These are phyloP conservation scores for Pachypanchax playfairii DNA, from an alignment of 2,113 vertebrate genomes.

Conservation along the genomic window DNA sequence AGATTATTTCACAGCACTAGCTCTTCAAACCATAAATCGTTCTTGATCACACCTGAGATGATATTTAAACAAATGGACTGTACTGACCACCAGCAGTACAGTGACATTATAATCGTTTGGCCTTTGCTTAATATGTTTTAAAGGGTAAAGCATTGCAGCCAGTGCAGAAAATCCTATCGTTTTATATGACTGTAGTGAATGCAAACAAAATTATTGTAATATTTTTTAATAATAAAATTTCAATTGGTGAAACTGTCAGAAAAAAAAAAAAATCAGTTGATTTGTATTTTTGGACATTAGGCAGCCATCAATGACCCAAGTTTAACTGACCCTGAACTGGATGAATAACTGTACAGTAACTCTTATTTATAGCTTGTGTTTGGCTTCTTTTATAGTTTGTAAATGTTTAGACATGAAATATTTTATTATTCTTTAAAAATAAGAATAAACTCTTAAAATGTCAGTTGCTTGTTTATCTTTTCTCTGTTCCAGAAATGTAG, in stretches of 20 bases:
- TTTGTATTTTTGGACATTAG: background rate
- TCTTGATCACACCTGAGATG: constrained; percentile 64
- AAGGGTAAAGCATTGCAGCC: constrained; percentile 59
- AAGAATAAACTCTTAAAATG: too few relatives aligned
- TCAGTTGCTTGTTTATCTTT: too few relatives aligned
- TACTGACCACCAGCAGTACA: constrained; percentile 39
- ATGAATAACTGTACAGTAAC: background rate
- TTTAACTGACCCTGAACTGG: background rate
- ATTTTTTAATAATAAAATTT: background rate
- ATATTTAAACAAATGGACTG: constrained; percentile 64
- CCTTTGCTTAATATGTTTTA: constrained; percentile 63
- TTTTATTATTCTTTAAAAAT: too few relatives aligned
- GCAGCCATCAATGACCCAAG: background rate
- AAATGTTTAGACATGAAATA: too few relatives aligned
- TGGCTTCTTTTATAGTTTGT: background rate
- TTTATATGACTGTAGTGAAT: constrained; percentile 50
- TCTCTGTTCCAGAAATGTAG: too few relatives aligned
- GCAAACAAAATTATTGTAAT: constrained; percentile 40
- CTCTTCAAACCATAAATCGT: constrained; percentile 67
- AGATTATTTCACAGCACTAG: constrained; percentile 62
- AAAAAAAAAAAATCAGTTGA: background rate
- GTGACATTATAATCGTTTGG: constrained; percentile 70
- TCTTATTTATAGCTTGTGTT: background rate
- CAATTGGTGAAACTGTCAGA: constrained; percentile 9
- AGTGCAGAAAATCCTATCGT: constrained; percentile 41